Evolutionary conservation across 2,113 vertebrate species (phyloP).

Genomic region (Mustelus asterias): DNA sequence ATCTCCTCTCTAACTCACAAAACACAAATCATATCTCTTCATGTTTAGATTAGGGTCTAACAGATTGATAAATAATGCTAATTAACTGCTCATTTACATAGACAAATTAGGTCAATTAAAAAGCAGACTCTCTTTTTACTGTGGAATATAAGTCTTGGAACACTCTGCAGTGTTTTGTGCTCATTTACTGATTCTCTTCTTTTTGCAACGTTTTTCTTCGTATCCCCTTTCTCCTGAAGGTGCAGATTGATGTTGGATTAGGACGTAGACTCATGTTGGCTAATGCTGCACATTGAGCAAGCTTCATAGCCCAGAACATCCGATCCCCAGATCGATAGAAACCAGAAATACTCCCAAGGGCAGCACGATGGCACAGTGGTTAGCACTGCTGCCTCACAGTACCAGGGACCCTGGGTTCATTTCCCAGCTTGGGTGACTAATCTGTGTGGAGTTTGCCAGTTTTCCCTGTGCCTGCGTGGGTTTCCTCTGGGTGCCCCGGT

Average conservation of each 20-base stretch:
- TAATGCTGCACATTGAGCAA: neutral
- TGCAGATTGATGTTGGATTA: neutral
- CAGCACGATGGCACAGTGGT: no score
- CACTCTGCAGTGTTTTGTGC: neutral
- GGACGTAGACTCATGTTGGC: neutral
- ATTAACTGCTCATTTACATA: neutral
- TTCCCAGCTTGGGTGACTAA: no score
- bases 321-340: no score
- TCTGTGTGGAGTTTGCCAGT: no score
- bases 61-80: neutral
- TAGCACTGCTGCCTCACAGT: no score
- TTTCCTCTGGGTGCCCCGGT: no score
- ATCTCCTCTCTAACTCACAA: neutral
- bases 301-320: neutral
- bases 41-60: neutral
- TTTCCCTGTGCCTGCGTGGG: no score
- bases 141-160: neutral
- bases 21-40: neutral
- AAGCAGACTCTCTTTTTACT: neutral
- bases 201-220: neutral
- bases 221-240: neutral
- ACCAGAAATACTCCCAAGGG: no score
- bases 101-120: slow-evolving; percentile 7
- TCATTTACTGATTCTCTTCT: neutral
- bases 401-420: no score